A percentile compares a stretch with the other conserved stretches of the same genome.
phyloP scores from a whole-genome alignment of 1,140 invertebrate genomes.

The Platyscapa corneri region DNA sequence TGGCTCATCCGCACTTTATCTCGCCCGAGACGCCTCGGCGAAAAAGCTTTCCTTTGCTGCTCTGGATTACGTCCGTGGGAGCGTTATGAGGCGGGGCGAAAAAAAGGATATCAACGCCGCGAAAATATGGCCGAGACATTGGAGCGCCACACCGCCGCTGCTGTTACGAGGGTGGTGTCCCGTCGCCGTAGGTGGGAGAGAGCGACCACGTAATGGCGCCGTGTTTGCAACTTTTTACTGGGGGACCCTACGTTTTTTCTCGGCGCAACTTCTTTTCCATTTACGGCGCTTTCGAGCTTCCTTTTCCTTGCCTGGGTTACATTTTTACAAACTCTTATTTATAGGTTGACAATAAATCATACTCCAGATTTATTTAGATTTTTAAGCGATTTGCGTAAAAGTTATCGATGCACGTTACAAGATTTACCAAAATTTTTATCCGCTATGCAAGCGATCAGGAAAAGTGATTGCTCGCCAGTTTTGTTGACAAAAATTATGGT shows the following conservation, averaged over 20 bases:
- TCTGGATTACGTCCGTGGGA: neutral
- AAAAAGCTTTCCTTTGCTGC: neutral
- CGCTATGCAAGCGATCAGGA: neutral
- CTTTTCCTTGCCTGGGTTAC: neutral
- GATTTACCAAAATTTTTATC: neutral
- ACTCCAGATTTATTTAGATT: neutral
- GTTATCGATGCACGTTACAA: neutral
- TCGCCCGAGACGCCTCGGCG: neutral
- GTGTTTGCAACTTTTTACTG: slow-evolving; percentile 40
- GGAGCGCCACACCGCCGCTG: slow-evolving; percentile 1
- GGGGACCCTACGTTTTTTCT: neutral
- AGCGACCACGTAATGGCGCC: slow-evolving; percentile 50
- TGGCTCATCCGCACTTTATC: neutral
- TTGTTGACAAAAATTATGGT: neutral
- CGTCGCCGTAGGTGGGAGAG: slow-evolving; percentile 21
- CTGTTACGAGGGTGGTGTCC: slow-evolving; percentile 17
- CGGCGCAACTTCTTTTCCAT: neutral
- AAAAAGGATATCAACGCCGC: slow-evolving; percentile 16
- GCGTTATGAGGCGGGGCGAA: neutral
- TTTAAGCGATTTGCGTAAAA: neutral
- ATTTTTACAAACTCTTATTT: neutral
- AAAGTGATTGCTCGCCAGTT: neutral
- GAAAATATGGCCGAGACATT: slow-evolving; percentile 50
- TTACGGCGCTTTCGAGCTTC: neutral
- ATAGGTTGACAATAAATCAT: neutral